phyloP scores from a whole-genome alignment of 1,140 invertebrate species.

The Nixonia krombeini region DNA sequence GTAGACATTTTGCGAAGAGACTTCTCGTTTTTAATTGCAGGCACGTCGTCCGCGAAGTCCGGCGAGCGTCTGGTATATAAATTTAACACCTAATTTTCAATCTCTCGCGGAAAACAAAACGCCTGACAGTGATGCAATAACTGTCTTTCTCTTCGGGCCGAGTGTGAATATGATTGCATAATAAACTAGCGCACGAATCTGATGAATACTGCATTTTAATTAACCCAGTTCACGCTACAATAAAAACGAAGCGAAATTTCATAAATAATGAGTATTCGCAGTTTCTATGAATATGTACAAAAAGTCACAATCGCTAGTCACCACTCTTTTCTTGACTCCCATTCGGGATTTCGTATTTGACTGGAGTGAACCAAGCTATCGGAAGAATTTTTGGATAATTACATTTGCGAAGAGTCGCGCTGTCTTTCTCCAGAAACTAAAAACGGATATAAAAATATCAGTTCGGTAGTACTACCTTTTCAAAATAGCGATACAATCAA shows the following conservation, averaged over 20 bases:
- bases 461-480: no score
- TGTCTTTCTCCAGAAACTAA: no score
- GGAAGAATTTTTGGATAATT: no score
- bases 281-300: conserved; percentile 13
- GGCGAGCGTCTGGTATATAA: not conserved
- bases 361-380: no score
- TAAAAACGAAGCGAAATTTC: conserved; percentile 43
- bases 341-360: no score
- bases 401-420: no score
- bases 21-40: no score
- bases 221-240: conserved; percentile 45
- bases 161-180: conserved; percentile 45
- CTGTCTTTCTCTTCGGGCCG: conserved; percentile 32
- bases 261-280: conserved; percentile 34
- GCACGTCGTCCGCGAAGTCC: no score
- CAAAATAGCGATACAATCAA: no score
- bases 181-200: conserved; percentile 40
- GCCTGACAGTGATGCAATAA: conserved; percentile 40
- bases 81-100: conserved; percentile 17
- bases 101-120: conserved; percentile 32
- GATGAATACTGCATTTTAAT: conserved; percentile 49
- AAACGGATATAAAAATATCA: no score
- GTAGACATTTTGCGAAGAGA: no score
- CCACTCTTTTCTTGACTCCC: not conserved
- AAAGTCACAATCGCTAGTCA: not conserved